A percentile compares a stretch with the other conserved stretches of the same genome.
Evolutionary conservation across 2,797 vertebrate genomes (phyloP).

Genomic region (Phoebastria nigripes): DNA sequence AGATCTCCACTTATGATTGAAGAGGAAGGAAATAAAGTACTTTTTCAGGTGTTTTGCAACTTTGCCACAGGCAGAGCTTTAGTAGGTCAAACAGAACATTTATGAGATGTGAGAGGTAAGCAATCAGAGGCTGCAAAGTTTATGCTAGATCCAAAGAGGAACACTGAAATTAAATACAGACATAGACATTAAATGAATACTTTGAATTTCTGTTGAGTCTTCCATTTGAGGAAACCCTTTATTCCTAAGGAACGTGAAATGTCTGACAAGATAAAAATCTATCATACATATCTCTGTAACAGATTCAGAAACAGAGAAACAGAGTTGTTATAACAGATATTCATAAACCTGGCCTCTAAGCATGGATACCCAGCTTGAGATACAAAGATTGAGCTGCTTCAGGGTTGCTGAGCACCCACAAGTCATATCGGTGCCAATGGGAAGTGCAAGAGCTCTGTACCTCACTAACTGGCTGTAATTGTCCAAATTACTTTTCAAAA

Average conservation of each 20-base stretch:
- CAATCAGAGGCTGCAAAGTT: background rate
- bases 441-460: background rate
- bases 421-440: background rate
- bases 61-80: background rate
- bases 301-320: background rate
- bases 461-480: background rate
- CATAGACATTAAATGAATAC: background rate
- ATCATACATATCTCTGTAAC: background rate
- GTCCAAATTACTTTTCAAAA: background rate
- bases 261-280: background rate
- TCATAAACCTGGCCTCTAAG: background rate
- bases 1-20: background rate
- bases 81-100: background rate
- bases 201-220: background rate
- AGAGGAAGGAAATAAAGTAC: constrained; percentile 9
- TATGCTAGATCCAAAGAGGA: background rate
- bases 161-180: background rate
- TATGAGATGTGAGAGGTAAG: background rate
- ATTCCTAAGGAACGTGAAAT: background rate
- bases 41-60: constrained; percentile 33
- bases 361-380: background rate
- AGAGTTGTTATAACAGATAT: background rate
- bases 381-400: background rate
- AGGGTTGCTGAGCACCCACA: background rate
- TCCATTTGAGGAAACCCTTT: background rate